phyloP scores from a whole-genome alignment of 2,888 invertebrate species.

The Ophioninae sp. region DNA sequence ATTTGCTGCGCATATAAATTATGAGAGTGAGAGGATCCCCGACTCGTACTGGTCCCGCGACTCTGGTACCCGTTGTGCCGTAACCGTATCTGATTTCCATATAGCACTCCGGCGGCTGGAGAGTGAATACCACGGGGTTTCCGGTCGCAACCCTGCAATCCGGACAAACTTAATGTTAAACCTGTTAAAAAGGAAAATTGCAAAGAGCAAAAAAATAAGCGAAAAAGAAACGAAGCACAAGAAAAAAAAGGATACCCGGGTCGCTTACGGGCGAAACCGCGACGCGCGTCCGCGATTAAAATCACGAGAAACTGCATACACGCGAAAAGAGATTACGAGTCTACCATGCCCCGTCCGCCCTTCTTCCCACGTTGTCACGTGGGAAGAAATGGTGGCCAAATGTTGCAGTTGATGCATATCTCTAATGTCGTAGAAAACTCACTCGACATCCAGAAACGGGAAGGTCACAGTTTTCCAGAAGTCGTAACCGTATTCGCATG shows the following conservation, averaged over 20 bases:
- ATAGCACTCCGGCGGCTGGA: conserved; percentile 96
- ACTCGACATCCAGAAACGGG: conserved; percentile 97
- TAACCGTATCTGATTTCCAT: conserved; percentile 97
- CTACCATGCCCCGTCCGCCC: too few relatives aligned
- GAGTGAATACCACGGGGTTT: conserved; percentile 95
- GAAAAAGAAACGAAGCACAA: conserved; percentile 21
- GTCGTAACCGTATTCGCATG: conserved; percentile 97
- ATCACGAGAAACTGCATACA: neutral
- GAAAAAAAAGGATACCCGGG: conserved; percentile 17
- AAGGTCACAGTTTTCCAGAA: conserved; percentile 98
- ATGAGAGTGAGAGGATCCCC: conserved; percentile 96
- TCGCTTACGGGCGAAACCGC: too few relatives aligned
- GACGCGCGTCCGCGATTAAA: neutral
- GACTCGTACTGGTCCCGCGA: conserved; percentile 94
- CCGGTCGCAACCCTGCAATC: conserved; percentile 92
- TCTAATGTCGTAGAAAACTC: conserved; percentile 81
- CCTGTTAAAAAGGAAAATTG: conserved; percentile 33
- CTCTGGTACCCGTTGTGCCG: conserved; percentile 92
- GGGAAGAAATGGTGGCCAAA: conserved; percentile 14
- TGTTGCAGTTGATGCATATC: conserved; percentile 10
- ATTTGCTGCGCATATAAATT: conserved; percentile 97
- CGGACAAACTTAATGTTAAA: conserved; percentile 23
- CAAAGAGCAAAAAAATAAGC: neutral
- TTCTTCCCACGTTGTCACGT: conserved; percentile 42
- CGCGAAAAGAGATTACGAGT: neutral